Base-by-base conservation (phyloP, 2,888 invertebrate genomes). In the Zygaena filipendulae region DNA sequence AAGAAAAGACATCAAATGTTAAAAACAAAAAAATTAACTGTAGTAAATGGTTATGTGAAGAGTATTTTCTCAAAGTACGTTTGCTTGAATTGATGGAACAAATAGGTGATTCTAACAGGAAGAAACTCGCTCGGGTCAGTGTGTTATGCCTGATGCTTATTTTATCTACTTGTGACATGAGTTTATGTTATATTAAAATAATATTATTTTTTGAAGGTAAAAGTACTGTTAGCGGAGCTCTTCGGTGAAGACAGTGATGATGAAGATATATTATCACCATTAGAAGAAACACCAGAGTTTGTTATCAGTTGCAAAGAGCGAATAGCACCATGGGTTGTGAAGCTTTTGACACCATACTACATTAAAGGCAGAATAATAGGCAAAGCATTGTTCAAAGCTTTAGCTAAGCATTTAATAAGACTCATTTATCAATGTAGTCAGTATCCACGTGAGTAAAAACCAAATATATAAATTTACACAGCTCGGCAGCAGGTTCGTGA, bases 311-410 rank as follows among this genome's bases (percentile, higher is more conserved):
- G 83, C 40, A 82, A 82, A 43, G 80, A 82, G 38, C 67, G 83
- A 10, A 82, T 85, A 33, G 84, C 86, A 1, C 83, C 84, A 11
- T 75, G 83, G 69, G 83, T 87, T n/a, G 83, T 86, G 1, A 81
- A 82, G 40, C 68, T 83, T 32, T 57, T 88, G 3, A 85, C 84
- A 42, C 85, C 86, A 3, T 82, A 81, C 47, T 86, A 84, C 43
- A 79, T 82, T n/a, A 81, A 77, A 39, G 82, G 82, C 2, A 68
- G 79, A 23, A 85, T 87, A 21, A 70, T 63, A 39, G 82, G 83
- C 23, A 84, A 84, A 57, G 71, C 74, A 18, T 53, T 86, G 25
- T 87, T 87, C 49, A 87, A 87, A 58, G 49, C 72, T 20, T 62
- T 85, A 21, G 85, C 85, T 1, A 82, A 83, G 47, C 81, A 83